A percentile compares a stretch with the other conserved stretches of the same genome.
phyloP scores from a whole-genome alignment of 2,888 invertebrate species.

The Steinernema carpocapsae region DNA sequence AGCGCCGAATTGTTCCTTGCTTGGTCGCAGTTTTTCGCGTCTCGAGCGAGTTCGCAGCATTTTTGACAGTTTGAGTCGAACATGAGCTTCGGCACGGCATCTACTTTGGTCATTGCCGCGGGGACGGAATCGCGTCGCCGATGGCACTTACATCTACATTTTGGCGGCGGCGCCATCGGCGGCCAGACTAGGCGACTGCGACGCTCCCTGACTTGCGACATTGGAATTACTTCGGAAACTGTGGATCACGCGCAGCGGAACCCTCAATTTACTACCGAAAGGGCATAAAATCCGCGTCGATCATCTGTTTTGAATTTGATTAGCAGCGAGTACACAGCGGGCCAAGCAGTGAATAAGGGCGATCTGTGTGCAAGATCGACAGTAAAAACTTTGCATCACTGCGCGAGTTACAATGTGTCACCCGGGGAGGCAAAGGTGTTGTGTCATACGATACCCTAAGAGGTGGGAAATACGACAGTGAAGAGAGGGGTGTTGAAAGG shows the following conservation, averaged over 20 bases:
- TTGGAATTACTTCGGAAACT: background rate
- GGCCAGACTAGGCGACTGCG: background rate
- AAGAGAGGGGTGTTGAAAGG: constrained; percentile 5
- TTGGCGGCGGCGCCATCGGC: constrained; percentile 25
- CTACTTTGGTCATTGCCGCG: background rate
- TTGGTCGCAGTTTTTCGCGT: constrained; percentile 33
- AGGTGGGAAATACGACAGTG: constrained; percentile 22
- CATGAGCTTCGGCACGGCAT: constrained; percentile 7
- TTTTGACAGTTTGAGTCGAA: constrained; percentile 18
- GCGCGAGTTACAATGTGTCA: constrained; percentile 33
- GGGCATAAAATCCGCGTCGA: constrained; percentile 3
- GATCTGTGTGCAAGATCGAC: background rate
- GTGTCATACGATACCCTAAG: constrained; percentile 32
- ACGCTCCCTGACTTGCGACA: background rate
- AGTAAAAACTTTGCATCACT: constrained; percentile 29
- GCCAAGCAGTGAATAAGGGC: background rate
- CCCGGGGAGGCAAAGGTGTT: constrained; percentile 20
- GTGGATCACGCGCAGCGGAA: background rate
- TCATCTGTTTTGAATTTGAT: constrained; percentile 13
- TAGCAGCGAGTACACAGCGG: background rate
- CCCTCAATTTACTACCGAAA: background rate
- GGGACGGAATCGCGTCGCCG: constrained; percentile 26
- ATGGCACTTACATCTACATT: constrained; percentile 27
- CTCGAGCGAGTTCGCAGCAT: constrained; percentile 22
- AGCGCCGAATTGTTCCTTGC: background rate